These are phyloP conservation scores for Pseudomugil tenellus DNA, from an alignment of 2,797 vertebrate species.

Conservation along the genomic window DNA sequence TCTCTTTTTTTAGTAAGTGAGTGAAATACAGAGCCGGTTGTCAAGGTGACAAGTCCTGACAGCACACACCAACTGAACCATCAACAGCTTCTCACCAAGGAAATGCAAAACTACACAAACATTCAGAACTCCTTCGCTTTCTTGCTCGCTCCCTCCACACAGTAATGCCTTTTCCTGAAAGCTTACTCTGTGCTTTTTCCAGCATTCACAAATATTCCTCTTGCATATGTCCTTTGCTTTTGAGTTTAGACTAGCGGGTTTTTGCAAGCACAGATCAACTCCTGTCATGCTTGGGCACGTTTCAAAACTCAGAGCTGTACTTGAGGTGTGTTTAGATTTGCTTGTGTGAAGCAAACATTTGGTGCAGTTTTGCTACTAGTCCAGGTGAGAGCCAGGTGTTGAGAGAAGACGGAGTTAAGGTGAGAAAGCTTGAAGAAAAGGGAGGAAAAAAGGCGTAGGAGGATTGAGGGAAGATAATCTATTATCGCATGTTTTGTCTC, in stretches of 20 bases:
- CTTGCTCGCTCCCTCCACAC: background rate
- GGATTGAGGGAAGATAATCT: slow-evolving; percentile 45
- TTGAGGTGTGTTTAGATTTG: slow-evolving; percentile 34
- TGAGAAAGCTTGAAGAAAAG: slow-evolving; percentile 16
- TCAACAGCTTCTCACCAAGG: slow-evolving; percentile 62
- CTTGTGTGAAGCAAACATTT: slow-evolving; percentile 10
- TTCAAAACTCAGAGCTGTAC: slow-evolving; percentile 18
- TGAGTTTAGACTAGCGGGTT: slow-evolving; percentile 46
- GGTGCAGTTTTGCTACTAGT: slow-evolving; percentile 28
- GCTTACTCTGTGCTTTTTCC: slow-evolving; percentile 10
- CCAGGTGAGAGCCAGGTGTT: slow-evolving; percentile 51
- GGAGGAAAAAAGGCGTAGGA: slow-evolving; percentile 2
- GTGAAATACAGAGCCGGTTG: slow-evolving; percentile 74
- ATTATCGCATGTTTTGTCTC: slow-evolving; percentile 52
- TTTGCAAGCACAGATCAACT: slow-evolving; percentile 30
- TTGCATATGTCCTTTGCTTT: slow-evolving; percentile 12
- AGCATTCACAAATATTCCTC: slow-evolving; percentile 25
- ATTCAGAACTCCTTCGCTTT: slow-evolving; percentile 23
- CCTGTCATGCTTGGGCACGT: slow-evolving; percentile 59
- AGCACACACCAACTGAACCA: slow-evolving; percentile 58
- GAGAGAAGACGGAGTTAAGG: slow-evolving; percentile 44
- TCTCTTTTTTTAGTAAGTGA: slow-evolving; percentile 57
- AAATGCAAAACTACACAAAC: slow-evolving; percentile 33
- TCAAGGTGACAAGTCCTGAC: slow-evolving; percentile 73
- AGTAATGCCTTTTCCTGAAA: slow-evolving; percentile 13